Conservation (phyloP, 2,888 invertebrate genomes). For the Panopea generosa region DNA sequence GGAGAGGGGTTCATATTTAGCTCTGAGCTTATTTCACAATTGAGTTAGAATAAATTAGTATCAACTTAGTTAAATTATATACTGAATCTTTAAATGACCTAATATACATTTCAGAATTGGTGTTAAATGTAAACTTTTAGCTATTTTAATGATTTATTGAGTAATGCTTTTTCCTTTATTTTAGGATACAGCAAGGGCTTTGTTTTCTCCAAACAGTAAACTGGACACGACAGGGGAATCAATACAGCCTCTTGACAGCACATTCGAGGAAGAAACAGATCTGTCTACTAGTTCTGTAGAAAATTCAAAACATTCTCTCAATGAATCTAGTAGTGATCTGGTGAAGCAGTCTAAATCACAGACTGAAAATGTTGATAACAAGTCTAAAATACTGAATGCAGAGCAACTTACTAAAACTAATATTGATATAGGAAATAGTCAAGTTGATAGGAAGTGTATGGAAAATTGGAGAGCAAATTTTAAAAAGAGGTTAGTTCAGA, state of each 20-base stretch:
- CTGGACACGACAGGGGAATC: slow-evolving; percentile 53
- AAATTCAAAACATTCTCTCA: neutral
- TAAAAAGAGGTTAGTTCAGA: slow-evolving; percentile 23
- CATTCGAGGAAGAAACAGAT: slow-evolving; percentile 52
- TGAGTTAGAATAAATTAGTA: too few relatives aligned
- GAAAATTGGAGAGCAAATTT: slow-evolving; percentile 44
- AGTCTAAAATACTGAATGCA: neutral
- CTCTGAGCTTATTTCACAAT: too few relatives aligned
- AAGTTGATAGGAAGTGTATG: slow-evolving; percentile 8
- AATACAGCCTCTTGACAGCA: slow-evolving; percentile 49
- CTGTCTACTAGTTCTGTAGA: neutral
- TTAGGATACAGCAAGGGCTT: slow-evolving; percentile 65
- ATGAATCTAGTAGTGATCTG: neutral
- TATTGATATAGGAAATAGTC: too few relatives aligned
- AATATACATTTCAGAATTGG: too few relatives aligned
- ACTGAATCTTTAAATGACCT: too few relatives aligned
- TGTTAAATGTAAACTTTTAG: too few relatives aligned
- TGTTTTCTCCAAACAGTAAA: slow-evolving; percentile 67
- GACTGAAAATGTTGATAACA: too few relatives aligned
- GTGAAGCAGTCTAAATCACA: slow-evolving; percentile 1
- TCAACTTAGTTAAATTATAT: too few relatives aligned
- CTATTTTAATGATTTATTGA: too few relatives aligned
- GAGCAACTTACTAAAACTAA: neutral
- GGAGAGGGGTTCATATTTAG: too few relatives aligned
- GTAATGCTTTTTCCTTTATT: too few relatives aligned